These are phyloP conservation scores for Drosophila imparisetae DNA, from an alignment of 2,888 invertebrate genomes.

Conservation along the genomic window DNA sequence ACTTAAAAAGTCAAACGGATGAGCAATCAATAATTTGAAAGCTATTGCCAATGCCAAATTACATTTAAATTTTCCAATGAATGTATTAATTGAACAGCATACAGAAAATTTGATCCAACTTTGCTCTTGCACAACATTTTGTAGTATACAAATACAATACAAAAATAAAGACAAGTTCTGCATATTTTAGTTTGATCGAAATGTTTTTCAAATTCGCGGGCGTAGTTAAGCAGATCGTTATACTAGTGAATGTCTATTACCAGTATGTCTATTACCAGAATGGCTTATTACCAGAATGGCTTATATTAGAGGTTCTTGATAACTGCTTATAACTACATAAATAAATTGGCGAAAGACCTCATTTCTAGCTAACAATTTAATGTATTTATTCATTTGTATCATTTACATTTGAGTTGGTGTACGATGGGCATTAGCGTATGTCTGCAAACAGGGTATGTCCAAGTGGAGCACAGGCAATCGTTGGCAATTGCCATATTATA, in stretches of 20 bases:
- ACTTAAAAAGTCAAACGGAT: not conserved
- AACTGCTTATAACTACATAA: not conserved
- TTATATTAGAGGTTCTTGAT: not conserved
- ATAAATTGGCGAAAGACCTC: not conserved
- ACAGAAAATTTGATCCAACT: not conserved
- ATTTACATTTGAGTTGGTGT: not conserved
- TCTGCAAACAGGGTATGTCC: slow-evolving; percentile 5
- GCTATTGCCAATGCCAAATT: not conserved
- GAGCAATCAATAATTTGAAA: not conserved
- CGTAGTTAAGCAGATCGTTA: not conserved
- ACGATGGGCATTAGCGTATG: not conserved
- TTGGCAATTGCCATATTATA: slow-evolving; percentile 44
- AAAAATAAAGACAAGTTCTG: not conserved
- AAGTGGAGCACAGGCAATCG: not conserved
- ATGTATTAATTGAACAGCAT: not conserved
- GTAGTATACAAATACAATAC: not conserved
- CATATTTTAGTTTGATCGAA: not conserved
- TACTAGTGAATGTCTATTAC: not conserved
- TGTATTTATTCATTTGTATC: not conserved
- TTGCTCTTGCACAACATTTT: not conserved
- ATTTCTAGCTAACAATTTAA: not conserved
- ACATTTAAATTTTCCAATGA: not conserved
- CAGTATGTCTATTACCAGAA: not conserved
- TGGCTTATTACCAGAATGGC: not conserved
- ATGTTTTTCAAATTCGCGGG: not conserved